phyloP scores from a whole-genome alignment of 2,888 invertebrate genomes.

The Achlya flavicornis region DNA sequence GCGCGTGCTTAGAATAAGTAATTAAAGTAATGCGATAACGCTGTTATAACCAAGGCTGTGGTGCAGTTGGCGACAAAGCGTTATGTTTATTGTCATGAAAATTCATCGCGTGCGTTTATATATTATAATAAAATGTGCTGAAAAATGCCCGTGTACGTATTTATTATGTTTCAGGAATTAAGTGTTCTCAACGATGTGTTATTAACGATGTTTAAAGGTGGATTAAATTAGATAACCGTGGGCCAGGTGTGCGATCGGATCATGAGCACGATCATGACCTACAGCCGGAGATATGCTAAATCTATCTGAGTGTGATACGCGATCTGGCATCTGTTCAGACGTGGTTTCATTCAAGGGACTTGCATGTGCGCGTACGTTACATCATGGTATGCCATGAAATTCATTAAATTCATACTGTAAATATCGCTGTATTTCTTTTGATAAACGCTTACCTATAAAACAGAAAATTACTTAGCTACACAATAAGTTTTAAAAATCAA shows the following conservation, averaged over 20 bases:
- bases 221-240: slow-evolving; percentile 31
- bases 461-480: background rate
- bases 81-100: slow-evolving; percentile 39
- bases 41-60: slow-evolving; percentile 46
- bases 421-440: background rate
- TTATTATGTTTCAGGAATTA: slow-evolving; percentile 25
- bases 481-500: background rate
- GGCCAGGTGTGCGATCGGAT: slow-evolving; percentile 46
- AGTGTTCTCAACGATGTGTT: slow-evolving; percentile 18
- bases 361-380: slow-evolving; percentile 44
- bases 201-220: slow-evolving; percentile 19
- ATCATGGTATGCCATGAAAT: slow-evolving; percentile 22
- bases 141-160: slow-evolving; percentile 17
- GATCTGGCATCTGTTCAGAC: slow-evolving; percentile 69
- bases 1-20: slow-evolving; percentile 60
- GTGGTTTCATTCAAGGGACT: slow-evolving; percentile 68
- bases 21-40: slow-evolving; percentile 69
- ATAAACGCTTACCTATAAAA: background rate
- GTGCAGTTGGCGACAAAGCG: slow-evolving; percentile 40
- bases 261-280: slow-evolving; percentile 70
- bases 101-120: slow-evolving; percentile 27
- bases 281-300: slow-evolving; percentile 61
- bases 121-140: slow-evolving; percentile 27
- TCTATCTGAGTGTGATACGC: slow-evolving; percentile 58
- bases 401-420: background rate